phyloP scores from a whole-genome alignment of 2,888 invertebrate genomes.

The Rhimphoctona megacephalus region DNA sequence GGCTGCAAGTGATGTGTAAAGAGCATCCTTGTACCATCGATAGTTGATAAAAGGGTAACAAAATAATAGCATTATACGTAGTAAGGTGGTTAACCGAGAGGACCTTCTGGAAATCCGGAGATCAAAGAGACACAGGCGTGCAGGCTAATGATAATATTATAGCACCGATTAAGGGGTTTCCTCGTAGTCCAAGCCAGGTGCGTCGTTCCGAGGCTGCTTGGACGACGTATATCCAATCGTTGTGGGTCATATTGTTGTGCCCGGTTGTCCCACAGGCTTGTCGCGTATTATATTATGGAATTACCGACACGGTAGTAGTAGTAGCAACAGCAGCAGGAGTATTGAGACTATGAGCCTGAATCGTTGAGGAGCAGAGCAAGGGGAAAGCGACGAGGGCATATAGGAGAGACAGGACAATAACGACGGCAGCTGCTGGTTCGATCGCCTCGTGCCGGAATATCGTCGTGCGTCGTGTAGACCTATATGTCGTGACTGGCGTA shows the following conservation, averaged over 20 bases:
- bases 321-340: slow-evolving; percentile 3
- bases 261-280: slow-evolving; percentile 18
- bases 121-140: slow-evolving; percentile 8
- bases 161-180: slow-evolving; percentile 27
- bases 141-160: slow-evolving; percentile 41
- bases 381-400: background rate
- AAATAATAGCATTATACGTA: background rate
- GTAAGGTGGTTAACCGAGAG: background rate
- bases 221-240: slow-evolving; percentile 9
- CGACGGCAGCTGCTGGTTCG: slow-evolving; percentile 54
- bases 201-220: slow-evolving; percentile 13
- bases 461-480: slow-evolving; percentile 18
- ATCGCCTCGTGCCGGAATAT: slow-evolving; percentile 54
- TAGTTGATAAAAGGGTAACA: background rate
- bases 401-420: slow-evolving; percentile 24
- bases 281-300: slow-evolving; percentile 18
- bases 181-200: slow-evolving; percentile 30
- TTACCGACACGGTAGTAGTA: slow-evolving; percentile 9
- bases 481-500: slow-evolving; percentile 1
- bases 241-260: slow-evolving; percentile 18
- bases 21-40: background rate
- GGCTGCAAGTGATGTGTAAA: background rate
- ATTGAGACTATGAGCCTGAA: background rate
- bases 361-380: too few relatives aligned
- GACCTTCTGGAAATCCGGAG: slow-evolving; percentile 1